Percentiles rank a stretch among this genome's conserved stretches.
Conservation (phyloP, 2,113 vertebrate species). For the Ceuthmochares aereus region DNA sequence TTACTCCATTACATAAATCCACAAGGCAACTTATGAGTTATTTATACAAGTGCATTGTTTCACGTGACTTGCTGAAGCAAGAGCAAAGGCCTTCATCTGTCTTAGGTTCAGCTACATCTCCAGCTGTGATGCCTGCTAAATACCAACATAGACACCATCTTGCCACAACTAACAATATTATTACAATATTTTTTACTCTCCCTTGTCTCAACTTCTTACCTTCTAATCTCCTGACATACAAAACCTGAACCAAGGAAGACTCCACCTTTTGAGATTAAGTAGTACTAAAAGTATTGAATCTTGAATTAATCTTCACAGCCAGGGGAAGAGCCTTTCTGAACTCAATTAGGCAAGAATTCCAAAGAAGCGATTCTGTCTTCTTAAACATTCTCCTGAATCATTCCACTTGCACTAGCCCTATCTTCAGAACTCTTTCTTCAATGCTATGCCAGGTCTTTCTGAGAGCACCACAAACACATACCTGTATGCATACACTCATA, state of each 20-base stretch:
- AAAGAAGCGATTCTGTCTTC: not conserved
- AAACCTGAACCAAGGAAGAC: not conserved
- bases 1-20: not conserved
- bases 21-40: not conserved
- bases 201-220: not conserved
- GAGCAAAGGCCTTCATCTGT: not conserved
- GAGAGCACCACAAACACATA: not conserved
- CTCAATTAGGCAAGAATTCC: not conserved
- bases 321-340: not conserved
- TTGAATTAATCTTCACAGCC: not conserved
- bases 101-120: not conserved
- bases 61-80: not conserved
- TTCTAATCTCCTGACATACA: fast-evolving
- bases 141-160: not conserved
- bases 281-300: not conserved
- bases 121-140: not conserved
- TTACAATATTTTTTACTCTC: not conserved
- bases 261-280: not conserved
- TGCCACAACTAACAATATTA: not conserved
- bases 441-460: not conserved
- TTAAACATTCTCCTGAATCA: not conserved
- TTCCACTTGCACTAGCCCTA: not conserved
- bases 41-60: not conserved
- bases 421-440: not conserved
- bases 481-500: not conserved